Conservation (phyloP, 2,888 invertebrate species). For the Agrochola litura region DNA sequence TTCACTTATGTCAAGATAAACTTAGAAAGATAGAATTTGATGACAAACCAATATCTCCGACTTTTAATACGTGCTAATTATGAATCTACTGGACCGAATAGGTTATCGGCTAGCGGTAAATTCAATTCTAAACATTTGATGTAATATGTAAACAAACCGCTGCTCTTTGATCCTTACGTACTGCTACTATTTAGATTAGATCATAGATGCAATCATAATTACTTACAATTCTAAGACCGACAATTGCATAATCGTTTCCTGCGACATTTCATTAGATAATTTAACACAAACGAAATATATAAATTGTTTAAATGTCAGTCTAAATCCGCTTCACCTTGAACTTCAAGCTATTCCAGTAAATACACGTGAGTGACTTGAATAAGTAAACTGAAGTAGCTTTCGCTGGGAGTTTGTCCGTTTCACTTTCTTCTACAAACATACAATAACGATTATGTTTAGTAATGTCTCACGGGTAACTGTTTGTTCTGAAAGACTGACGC, state of each 20-base stretch:
- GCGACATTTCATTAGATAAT: conserved; percentile 14
- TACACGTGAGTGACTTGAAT: conserved; percentile 22
- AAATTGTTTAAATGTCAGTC: conserved; percentile 33
- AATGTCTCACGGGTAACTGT: not conserved
- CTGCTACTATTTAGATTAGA: conserved; percentile 15
- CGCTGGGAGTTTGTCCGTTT: conserved; percentile 13
- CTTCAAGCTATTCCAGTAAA: conserved; percentile 27
- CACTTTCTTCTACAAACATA: conserved; percentile 39
- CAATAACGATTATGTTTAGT: not conserved
- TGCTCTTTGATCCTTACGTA: conserved; percentile 24
- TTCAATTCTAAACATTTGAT: conserved; percentile 40
- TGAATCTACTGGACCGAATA: conserved; percentile 12
- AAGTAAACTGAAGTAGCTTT: conserved; percentile 37
- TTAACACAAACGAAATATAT: not conserved
- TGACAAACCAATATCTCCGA: not conserved
- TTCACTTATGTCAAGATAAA: too few relatives aligned
- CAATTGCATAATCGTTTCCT: conserved; percentile 25
- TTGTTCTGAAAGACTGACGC: not conserved
- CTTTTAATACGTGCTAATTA: conserved; percentile 29
- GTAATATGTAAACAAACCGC: conserved; percentile 23
- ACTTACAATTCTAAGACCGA: conserved; percentile 8
- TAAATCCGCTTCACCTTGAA: conserved; percentile 50
- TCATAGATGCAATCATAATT: conserved; percentile 23
- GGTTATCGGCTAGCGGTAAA: conserved; percentile 31
- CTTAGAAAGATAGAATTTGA: too few relatives aligned